phyloP scores from a whole-genome alignment of 2,113 vertebrate species.

The Gila orcuttii region DNA sequence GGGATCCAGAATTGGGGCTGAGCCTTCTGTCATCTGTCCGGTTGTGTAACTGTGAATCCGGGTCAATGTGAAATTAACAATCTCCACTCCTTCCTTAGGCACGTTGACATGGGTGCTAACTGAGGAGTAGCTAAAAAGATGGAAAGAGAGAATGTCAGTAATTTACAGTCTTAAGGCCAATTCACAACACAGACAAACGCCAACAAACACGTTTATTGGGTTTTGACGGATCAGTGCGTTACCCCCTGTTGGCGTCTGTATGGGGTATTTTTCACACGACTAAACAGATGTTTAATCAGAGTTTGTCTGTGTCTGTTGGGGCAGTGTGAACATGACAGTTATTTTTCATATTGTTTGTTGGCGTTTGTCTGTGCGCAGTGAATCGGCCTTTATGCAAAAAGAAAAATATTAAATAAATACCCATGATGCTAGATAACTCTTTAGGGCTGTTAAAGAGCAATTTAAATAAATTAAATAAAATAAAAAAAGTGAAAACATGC shows the following conservation, averaged over 20 bases:
- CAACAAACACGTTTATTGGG: no score
- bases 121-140: conserved; percentile 81
- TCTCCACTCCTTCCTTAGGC: conserved; percentile 73
- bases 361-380: no score
- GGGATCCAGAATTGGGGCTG: conserved; percentile 74
- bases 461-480: no score
- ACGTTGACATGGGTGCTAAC: conserved; percentile 81
- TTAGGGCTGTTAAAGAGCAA: not conserved
- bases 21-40: conserved; percentile 59
- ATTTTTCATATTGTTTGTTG: no score
- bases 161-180: not conserved
- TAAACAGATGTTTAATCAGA: no score
- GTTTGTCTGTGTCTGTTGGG: no score
- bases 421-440: not conserved
- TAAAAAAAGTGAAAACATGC: not conserved
- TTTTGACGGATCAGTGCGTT: no score
- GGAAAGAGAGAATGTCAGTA: not conserved
- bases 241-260: no score
- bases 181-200: no score
- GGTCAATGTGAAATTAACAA: conserved; percentile 89
- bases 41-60: conserved; percentile 68
- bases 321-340: no score
- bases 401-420: not conserved
- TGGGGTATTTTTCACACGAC: no score
- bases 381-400: not conserved